Evolutionary conservation across 2,113 vertebrate species (phyloP).

Genomic region (Ranitomeya variabilis): DNA sequence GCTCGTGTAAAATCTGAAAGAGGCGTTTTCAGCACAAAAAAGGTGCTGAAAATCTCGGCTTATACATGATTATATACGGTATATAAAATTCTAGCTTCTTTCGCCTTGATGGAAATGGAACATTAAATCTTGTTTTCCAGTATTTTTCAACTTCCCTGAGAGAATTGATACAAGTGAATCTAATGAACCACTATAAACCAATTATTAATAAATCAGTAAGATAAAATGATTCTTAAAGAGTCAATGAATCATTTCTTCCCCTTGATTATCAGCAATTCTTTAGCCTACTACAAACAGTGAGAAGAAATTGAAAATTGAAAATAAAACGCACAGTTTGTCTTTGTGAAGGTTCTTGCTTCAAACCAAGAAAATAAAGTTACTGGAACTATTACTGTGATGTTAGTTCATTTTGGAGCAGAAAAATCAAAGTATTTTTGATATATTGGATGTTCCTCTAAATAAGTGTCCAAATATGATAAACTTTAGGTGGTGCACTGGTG

Average conservation of each 20-base stretch:
- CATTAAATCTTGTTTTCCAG: not conserved
- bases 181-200: constrained; percentile 10
- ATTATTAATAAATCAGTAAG: constrained; percentile 42
- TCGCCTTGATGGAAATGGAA: not conserved
- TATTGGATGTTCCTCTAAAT: not conserved
- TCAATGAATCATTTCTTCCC: constrained; percentile 17
- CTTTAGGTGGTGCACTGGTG: not conserved
- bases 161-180: not conserved
- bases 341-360: constrained; percentile 32
- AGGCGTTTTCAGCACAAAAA: no score
- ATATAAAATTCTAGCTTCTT: no score
- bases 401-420: not conserved
- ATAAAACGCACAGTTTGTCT: constrained; percentile 19
- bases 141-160: not conserved
- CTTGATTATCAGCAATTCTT: constrained; percentile 8
- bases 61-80: no score
- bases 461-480: not conserved
- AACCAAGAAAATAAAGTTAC: constrained; percentile 6
- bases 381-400: not conserved
- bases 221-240: constrained; percentile 30
- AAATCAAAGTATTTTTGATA: not conserved
- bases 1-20: no score
- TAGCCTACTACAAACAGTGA: constrained; percentile 11
- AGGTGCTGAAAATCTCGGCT: no score
- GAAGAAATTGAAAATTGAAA: constrained; percentile 21